Evolutionary conservation across 2,113 vertebrate genomes (phyloP).

Genomic region (Phalacrocorax brasilianus): DNA sequence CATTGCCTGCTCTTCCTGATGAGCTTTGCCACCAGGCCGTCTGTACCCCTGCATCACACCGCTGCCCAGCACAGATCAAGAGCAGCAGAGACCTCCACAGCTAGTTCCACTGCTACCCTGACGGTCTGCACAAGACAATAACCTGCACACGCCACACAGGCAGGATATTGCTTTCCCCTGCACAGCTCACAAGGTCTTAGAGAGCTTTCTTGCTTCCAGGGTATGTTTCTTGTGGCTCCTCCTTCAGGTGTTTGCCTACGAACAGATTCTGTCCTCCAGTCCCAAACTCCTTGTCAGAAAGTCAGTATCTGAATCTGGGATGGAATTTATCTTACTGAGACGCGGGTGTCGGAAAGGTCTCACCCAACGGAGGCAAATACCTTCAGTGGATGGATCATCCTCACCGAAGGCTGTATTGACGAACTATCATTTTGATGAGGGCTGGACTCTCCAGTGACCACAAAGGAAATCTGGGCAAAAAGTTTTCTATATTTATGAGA

Average conservation of each 20-base stretch:
- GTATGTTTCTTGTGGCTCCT: neutral
- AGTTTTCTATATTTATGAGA: neutral
- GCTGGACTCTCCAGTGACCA: neutral
- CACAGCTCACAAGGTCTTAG: neutral
- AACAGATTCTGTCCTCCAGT: neutral
- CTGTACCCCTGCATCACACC: neutral
- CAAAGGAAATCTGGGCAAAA: neutral
- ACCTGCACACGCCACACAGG: neutral
- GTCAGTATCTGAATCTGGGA: neutral
- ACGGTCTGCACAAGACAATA: accelerated
- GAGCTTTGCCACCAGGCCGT: no score
- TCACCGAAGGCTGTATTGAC: neutral
- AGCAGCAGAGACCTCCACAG: neutral
- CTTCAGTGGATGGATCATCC: neutral
- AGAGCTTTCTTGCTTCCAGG: neutral
- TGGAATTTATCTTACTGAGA: neutral
- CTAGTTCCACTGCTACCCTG: neutral
- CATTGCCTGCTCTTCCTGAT: neutral
- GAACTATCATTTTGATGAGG: neutral
- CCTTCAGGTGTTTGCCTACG: neutral
- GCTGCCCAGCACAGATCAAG: neutral
- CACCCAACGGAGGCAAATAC: neutral
- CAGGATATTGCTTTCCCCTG: neutral
- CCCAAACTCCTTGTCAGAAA: neutral
- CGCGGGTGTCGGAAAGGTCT: neutral